phyloP scores from a whole-genome alignment of 2,797 vertebrate species.

The Spondyliosoma cantharus region DNA sequence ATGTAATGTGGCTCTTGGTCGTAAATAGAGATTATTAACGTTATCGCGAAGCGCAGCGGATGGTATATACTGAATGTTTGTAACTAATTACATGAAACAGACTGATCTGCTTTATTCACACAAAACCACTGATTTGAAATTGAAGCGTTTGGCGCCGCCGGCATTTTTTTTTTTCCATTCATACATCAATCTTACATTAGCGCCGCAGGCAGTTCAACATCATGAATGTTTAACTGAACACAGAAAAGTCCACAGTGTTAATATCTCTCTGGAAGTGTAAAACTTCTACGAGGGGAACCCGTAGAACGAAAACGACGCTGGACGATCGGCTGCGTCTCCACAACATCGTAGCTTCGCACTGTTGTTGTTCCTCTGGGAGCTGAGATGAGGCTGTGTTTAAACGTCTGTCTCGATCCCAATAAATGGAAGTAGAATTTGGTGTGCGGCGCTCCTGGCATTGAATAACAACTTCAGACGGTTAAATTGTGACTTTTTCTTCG shows the following conservation, averaged over 20 bases:
- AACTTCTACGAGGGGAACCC: background rate
- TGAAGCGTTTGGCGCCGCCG: background rate
- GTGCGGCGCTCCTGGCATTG: background rate
- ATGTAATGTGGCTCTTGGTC: background rate
- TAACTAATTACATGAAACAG: background rate
- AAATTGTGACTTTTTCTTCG: background rate
- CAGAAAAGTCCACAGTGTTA: constrained; percentile 27
- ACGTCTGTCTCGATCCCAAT: too few species aligned
- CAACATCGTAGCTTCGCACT: background rate
- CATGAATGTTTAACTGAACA: constrained; percentile 42
- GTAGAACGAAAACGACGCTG: background rate
- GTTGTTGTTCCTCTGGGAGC: background rate
- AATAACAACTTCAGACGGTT: too few species aligned
- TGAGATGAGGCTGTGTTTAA: background rate
- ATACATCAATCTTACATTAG: background rate
- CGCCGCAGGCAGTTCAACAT: constrained; percentile 7
- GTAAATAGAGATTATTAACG: background rate
- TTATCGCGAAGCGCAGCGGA: background rate
- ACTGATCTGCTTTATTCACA: background rate
- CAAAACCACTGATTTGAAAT: background rate
- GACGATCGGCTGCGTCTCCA: background rate
- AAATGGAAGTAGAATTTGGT: background rate
- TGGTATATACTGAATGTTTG: background rate
- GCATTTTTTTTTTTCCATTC: background rate
- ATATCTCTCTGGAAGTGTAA: constrained; percentile 19